Conservation (phyloP, 2,888 invertebrate genomes). For the Allophyes oxyacanthae region DNA sequence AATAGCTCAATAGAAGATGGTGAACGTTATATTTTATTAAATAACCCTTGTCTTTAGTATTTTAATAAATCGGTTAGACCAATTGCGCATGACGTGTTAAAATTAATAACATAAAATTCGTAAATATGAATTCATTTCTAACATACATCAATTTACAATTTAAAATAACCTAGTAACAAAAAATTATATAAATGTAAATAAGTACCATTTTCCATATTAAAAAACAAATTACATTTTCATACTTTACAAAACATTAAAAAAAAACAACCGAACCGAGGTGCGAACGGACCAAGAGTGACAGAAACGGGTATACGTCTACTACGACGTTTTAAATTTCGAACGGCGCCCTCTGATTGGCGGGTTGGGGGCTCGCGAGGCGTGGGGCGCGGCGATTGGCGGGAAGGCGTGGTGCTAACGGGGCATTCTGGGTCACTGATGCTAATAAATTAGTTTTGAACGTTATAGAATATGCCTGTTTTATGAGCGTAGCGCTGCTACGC, state of each 20-base stretch:
- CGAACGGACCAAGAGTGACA: constrained; percentile 66
- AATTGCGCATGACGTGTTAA: too few relatives aligned
- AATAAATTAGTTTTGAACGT: constrained; percentile 76
- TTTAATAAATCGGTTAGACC: too few relatives aligned
- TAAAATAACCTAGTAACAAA: not conserved
- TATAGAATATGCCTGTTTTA: constrained; percentile 72
- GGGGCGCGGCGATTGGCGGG: constrained; percentile 74
- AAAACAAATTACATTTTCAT: constrained; percentile 36
- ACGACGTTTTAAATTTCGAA: constrained; percentile 78
- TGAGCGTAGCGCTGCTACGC: constrained; percentile 72
- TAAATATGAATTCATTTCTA: too few relatives aligned
- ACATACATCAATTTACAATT: too few relatives aligned
- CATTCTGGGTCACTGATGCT: constrained; percentile 73
- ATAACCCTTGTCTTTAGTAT: too few relatives aligned
- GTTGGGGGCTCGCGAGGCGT: constrained; percentile 78
- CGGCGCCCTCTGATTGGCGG: constrained; percentile 83
- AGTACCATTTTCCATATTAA: constrained; percentile 7
- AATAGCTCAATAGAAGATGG: too few relatives aligned
- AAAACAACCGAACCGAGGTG: constrained; percentile 41
- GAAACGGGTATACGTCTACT: constrained; percentile 75
- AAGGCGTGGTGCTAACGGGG: constrained; percentile 78
- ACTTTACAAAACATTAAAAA: constrained; percentile 35
- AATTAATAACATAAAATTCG: too few relatives aligned
- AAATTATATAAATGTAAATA: constrained; percentile 7
- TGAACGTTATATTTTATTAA: too few relatives aligned